Evolutionary conservation across 2,888 invertebrate genomes (phyloP).

Genomic region (Acleris literana): DNA sequence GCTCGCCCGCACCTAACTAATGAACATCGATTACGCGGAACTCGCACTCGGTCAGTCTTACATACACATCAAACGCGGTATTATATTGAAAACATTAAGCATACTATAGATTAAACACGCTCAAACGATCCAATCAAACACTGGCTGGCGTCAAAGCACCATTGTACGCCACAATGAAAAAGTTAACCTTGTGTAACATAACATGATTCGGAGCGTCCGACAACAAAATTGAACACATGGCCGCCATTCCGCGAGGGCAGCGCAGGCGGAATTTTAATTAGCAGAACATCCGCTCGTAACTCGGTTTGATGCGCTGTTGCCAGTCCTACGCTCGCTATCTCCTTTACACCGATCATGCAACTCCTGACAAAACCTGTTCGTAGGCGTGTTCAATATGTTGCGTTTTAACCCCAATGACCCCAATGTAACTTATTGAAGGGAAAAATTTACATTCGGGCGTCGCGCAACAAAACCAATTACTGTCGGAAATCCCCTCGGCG

Average conservation of each 20-base stretch:
- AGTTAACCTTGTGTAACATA: conserved; percentile 81
- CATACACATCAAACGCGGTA: conserved; percentile 62
- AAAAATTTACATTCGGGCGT: conserved; percentile 48
- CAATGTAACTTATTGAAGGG: conserved; percentile 57
- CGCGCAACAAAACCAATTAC: conserved; percentile 50
- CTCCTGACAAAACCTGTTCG: conserved; percentile 53
- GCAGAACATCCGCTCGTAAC: conserved; percentile 83
- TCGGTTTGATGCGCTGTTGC: conserved; percentile 76
- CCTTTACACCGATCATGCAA: conserved; percentile 57
- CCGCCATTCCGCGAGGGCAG: conserved; percentile 83
- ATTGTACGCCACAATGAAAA: conserved; percentile 60
- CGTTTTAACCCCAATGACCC: conserved; percentile 43
- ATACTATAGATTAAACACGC: conserved; percentile 59
- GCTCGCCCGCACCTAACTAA: conserved; percentile 51
- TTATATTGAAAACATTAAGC: conserved; percentile 56
- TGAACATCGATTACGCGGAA: conserved; percentile 56
- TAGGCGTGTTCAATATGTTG: conserved; percentile 32
- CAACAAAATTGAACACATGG: conserved; percentile 75
- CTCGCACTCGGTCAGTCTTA: conserved; percentile 68
- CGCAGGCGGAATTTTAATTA: conserved; percentile 84
- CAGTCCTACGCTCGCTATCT: conserved; percentile 65
- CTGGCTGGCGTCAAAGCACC: conserved; percentile 62
- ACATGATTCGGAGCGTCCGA: conserved; percentile 79
- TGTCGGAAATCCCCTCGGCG: conserved; percentile 67
- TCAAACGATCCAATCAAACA: conserved; percentile 42